Evolutionary conservation across 2,113 vertebrate species (phyloP).

Genomic region (Microtus richardsoni): DNA sequence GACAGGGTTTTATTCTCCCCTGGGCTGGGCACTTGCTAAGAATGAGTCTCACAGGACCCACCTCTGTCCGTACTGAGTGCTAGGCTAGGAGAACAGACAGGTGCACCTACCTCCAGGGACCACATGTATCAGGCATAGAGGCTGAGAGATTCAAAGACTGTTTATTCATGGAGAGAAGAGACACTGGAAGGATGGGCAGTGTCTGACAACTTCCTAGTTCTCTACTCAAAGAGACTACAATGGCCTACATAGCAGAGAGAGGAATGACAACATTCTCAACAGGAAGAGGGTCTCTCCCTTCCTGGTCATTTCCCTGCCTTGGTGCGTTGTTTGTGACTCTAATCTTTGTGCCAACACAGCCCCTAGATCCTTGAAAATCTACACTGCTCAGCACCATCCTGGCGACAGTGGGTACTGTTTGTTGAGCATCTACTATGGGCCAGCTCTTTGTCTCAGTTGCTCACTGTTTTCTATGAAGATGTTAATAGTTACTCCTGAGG

Average conservation of each 20-base stretch:
- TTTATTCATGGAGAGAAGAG: not conserved
- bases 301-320: not conserved
- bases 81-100: not conserved
- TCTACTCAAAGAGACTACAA: not conserved
- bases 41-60: accelerated
- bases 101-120: not conserved
- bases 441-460: not conserved
- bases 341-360: not conserved
- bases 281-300: not conserved
- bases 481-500: not conserved
- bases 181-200: not conserved
- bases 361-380: not conserved
- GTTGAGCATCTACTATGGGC: not conserved
- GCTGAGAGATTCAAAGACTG: not conserved
- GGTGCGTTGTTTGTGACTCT: not conserved
- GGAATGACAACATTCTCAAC: not conserved
- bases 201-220: not conserved
- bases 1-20: not conserved
- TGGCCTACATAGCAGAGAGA: not conserved
- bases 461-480: not conserved
- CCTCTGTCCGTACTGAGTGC: no score
- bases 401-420: not conserved
- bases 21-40: not conserved
- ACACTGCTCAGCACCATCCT: accelerated
- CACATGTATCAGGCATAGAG: not conserved